These are phyloP conservation scores for Phalera bucephala DNA, from an alignment of 2,888 invertebrate genomes.

Conservation along the genomic window DNA sequence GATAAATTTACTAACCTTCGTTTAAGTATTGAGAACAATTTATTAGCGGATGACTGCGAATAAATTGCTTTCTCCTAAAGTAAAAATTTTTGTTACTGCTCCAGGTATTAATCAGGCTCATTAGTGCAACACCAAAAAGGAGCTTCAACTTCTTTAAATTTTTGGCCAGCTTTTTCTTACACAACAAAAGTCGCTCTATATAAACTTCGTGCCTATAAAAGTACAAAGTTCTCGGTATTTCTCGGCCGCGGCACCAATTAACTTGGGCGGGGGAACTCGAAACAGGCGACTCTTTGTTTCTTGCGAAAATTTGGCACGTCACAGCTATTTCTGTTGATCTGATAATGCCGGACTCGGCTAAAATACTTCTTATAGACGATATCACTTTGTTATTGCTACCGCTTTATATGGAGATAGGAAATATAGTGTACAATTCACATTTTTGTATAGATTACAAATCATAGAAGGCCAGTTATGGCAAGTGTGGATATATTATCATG, in stretches of 20 bases:
- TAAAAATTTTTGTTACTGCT: not conserved
- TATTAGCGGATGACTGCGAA: not conserved
- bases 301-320: constrained; percentile 65
- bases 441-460: constrained; percentile 10
- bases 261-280: constrained; percentile 46
- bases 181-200: constrained; percentile 18
- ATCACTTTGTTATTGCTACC: constrained; percentile 16
- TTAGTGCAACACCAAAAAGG: constrained; percentile 8
- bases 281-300: constrained; percentile 61
- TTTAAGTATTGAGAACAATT: too few species aligned
- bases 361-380: constrained; percentile 19
- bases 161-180: constrained; percentile 8
- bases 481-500: too few species aligned
- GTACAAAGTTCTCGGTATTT: constrained; percentile 45
- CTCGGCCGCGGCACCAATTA: constrained; percentile 57
- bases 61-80: too few species aligned
- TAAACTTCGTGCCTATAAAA: constrained; percentile 33
- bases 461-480: constrained; percentile 14
- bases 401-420: constrained; percentile 10
- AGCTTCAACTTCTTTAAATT: constrained; percentile 4
- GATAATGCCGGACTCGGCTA: constrained; percentile 39
- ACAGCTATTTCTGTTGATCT: constrained; percentile 56
- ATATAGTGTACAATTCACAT: constrained; percentile 7
- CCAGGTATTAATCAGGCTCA: not conserved
- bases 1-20: too few species aligned